Conservation (phyloP, 2,888 invertebrate genomes). For the Brenthis hecate region DNA sequence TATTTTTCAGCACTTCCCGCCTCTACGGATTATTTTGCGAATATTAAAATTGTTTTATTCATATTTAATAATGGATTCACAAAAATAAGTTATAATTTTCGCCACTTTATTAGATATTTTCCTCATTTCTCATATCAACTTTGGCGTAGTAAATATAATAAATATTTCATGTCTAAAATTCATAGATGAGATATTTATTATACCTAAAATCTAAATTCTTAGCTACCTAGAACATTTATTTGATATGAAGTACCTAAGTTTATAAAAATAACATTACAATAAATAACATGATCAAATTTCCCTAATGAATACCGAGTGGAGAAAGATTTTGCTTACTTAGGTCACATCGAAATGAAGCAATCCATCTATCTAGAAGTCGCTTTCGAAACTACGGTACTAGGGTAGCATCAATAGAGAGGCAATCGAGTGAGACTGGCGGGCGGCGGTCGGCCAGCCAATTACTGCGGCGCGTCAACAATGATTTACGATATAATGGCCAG, state of each 20-base stretch:
- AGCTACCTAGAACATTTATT: no score
- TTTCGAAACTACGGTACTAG: conserved; percentile 57
- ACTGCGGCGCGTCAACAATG: conserved; percentile 72
- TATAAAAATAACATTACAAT: no score
- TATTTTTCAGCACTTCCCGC: conserved; percentile 7
- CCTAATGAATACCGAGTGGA: conserved; percentile 4
- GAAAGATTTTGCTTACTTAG: conserved; percentile 1
- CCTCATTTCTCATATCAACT: no score
- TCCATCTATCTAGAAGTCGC: conserved; percentile 39
- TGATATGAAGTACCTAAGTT: no score
- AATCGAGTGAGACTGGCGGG: conserved; percentile 52
- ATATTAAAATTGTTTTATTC: background rate
- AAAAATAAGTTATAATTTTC: no score
- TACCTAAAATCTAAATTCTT: no score
- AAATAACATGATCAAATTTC: background rate
- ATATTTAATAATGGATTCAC: no score
- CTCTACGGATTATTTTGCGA: conserved; percentile 2
- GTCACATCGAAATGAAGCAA: conserved; percentile 25
- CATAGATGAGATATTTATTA: no score
- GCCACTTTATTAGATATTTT: no score
- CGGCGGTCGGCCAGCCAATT: conserved; percentile 65
- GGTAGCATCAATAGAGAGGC: conserved; percentile 62
- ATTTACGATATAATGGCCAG: conserved; percentile 75
- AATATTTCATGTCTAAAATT: no score
- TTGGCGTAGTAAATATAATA: no score